Base-by-base conservation (phyloP, 2,888 invertebrate species). In the Caradrina kadenii region DNA sequence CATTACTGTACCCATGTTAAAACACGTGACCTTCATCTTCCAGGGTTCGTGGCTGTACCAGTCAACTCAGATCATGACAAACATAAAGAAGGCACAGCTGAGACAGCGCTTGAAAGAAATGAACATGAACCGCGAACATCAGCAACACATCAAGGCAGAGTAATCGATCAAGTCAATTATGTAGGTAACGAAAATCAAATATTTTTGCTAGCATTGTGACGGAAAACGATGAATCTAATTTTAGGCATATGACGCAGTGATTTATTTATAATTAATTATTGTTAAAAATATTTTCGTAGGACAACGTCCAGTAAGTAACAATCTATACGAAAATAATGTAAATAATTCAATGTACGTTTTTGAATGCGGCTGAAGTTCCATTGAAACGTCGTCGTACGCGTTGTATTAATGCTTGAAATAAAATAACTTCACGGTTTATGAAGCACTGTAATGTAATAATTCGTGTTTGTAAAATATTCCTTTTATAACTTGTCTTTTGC, bases 21-120 rank as follows among this genome's bases (percentile, higher is more conserved):
- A 63, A 21, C 5, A 60, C 65, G 75, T 77, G 80, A n/a, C 0
- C 5, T 45, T 45, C 26, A 62, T 55, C 8, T 85, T 84, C n/a
- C 93, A 98, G 98, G 98, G 98, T 65, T 97, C 98, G 80, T 99
- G 99, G 98, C 93, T 99, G 67, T 98, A 98, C 92, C 98, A 98
- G 86, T 98, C 98, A 0, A 98, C 98, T 62, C 97, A 98, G 91
- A 94, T 99, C 84, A 98, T 99, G 98, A 97, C 97, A 26, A 98
- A 98, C 86, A 90, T 98, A 78, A 98, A 98, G 93, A 97, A 97
- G 83, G 98, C 98, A 1, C 98, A 98, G 88, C 91, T 98, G 31
- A 96, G 97, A 83, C 97, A 98, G 85, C 96, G 97, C 65, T 95
- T 97, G 69, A 97, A 97, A 92, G 96, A 96, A 74, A 94, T 97